phyloP scores from a whole-genome alignment of 53 echinoderm and acorn worm genomes.

The Holothuria scabra region DNA sequence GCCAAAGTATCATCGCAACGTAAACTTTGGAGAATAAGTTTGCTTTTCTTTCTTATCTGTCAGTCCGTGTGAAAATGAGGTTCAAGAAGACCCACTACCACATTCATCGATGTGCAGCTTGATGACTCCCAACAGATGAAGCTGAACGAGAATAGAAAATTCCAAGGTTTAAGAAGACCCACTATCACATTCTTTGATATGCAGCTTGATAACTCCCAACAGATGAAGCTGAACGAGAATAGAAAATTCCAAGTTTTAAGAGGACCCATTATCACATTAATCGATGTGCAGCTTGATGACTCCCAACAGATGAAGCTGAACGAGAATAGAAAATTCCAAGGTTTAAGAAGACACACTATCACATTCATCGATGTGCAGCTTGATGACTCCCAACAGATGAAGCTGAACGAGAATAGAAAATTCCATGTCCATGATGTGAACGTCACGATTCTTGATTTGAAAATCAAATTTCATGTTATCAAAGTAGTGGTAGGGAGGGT shows the following conservation, averaged over 20 bases:
- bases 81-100: too few species aligned
- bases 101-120: too few species aligned
- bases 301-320: neutral
- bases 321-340: neutral
- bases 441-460: neutral
- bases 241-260: neutral
- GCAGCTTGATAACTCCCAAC: neutral
- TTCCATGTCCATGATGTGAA: neutral
- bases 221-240: neutral
- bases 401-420: neutral
- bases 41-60: too few species aligned
- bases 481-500: neutral
- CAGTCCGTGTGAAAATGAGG: neutral
- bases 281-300: neutral
- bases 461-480: conserved; percentile 3
- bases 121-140: too few species aligned
- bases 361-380: neutral
- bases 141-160: too few species aligned
- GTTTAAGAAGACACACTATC: too few species aligned
- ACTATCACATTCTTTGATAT: neutral
- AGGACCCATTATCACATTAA: neutral
- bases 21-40: too few species aligned
- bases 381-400: neutral
- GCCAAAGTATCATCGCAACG: too few species aligned
- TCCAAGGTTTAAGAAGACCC: too few species aligned